phyloP scores from a whole-genome alignment of 2,797 vertebrate species.

The Helostoma temminkii region DNA sequence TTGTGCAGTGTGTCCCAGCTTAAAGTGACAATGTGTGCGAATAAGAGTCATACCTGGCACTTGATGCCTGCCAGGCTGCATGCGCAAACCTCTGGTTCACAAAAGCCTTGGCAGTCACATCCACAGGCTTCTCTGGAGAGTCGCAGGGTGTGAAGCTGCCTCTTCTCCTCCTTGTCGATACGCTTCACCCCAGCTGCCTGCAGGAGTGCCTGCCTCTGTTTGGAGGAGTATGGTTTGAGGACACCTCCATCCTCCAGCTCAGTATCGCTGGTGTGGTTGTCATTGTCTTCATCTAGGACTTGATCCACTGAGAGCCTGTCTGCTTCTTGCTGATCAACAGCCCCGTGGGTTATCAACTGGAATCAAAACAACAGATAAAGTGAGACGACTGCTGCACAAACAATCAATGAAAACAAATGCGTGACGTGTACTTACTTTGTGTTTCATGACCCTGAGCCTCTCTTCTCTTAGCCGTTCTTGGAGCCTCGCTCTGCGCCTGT shows the following conservation, averaged over 20 bases:
- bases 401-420: rapidly evolving
- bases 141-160: conserved; percentile 89
- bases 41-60: conserved; percentile 88
- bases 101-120: conserved; percentile 90
- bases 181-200: conserved; percentile 88
- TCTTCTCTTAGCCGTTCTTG: conserved; percentile 85
- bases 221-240: conserved; percentile 89
- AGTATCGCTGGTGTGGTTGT: conserved; percentile 65
- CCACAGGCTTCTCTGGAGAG: conserved; percentile 91
- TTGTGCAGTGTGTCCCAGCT: background rate
- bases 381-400: background rate
- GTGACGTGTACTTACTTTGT: conserved; percentile 81
- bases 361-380: conserved; percentile 9
- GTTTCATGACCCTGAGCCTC: conserved; percentile 81
- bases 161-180: conserved; percentile 92
- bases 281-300: conserved; percentile 74
- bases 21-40: background rate
- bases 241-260: conserved; percentile 85
- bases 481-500: conserved; percentile 82
- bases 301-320: conserved; percentile 83
- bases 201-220: conserved; percentile 88
- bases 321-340: conserved; percentile 78
- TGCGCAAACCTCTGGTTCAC: conserved; percentile 92
- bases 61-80: conserved; percentile 93
- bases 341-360: conserved; percentile 85